Evolutionary conservation across 2,888 invertebrate species (phyloP).

Genomic region (Diarsia brunnea): DNA sequence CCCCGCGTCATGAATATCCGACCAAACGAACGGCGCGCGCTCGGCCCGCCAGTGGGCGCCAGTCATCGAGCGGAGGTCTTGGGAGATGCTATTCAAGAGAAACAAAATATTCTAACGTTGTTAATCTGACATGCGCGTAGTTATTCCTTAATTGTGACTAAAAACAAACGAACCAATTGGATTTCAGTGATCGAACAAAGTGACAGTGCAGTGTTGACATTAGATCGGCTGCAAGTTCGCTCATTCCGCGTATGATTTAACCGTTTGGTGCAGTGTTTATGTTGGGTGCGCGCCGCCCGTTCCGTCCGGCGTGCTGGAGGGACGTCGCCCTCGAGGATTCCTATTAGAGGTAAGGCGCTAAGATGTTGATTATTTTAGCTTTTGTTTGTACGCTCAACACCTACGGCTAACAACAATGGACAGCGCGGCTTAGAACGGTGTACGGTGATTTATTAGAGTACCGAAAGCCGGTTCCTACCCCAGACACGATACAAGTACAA

Average conservation of each 20-base stretch:
- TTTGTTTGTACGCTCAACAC: constrained; percentile 68
- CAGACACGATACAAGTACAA: constrained; percentile 58
- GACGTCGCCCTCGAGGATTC: constrained; percentile 88
- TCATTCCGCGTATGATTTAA: constrained; percentile 80
- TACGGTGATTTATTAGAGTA: constrained; percentile 66
- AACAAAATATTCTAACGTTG: constrained; percentile 69
- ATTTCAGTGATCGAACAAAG: constrained; percentile 86
- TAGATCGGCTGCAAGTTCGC: constrained; percentile 69
- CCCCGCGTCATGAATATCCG: constrained; percentile 70
- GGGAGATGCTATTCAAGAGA: constrained; percentile 69
- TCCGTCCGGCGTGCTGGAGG: constrained; percentile 85
- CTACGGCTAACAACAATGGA: constrained; percentile 46
- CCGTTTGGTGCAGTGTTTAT: constrained; percentile 89
- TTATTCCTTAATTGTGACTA: constrained; percentile 84
- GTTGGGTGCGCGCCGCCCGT: constrained; percentile 86
- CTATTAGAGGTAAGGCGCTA: constrained; percentile 83
- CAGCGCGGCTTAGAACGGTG: constrained; percentile 43
- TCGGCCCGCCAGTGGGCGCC: constrained; percentile 81
- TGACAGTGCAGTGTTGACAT: constrained; percentile 83
- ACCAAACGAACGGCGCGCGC: constrained; percentile 76
- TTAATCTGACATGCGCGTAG: constrained; percentile 85
- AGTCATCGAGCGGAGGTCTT: constrained; percentile 88
- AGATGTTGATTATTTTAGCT: constrained; percentile 76
- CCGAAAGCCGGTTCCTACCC: constrained; percentile 77
- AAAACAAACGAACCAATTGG: constrained; percentile 85